Evolutionary conservation across 2,797 vertebrate species (phyloP), one percentile per base, ranked within the genome.

Genomic region (Caiman crocodilus): DNA sequence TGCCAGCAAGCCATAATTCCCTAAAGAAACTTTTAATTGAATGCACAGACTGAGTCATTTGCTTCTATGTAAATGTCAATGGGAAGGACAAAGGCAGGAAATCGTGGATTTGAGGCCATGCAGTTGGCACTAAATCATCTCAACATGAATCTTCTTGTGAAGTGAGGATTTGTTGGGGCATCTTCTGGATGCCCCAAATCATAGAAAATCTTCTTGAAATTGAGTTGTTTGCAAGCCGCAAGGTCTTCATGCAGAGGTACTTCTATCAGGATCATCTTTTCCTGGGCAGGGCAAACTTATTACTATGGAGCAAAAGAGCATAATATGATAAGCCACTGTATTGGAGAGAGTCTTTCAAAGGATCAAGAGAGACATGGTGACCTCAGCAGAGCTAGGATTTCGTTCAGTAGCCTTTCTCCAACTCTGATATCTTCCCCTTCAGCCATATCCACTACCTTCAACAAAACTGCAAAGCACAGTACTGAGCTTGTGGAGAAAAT

Each of bases 21-120:
- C 71, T 83, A 79, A 85, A 76, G 81, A 95, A 88, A 88, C 83
- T 42, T 60, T 81, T 93, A 89, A 82, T 89, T 87, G 90, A 75
- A 89, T 93, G n/a, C 63, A 18, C 60, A 50, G 84, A 86, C 77
- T 95, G n/a, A 16, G 86, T 91, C 18, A 25, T 71, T 42, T 83
- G 71, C 78, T 75, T 42, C 78, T 90, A 56, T 80, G 78, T 79
- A 90, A 94, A 87, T 85, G 90, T 59, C 76, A 67, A 18, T 60
- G 35, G 3, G 13, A 91, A 94, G 61, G 87, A 82, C 55, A 78
- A n/a, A 94, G 81, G 77, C 30, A 86, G 74, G 89, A 95, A 42
- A 14, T 5, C 26, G 32, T 58, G 88, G 74, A 84, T 94, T 94
- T 93, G 32, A 26, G 76, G 2, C 65, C 83, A 63, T 20, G 42